Conservation (phyloP, 2,888 invertebrate species). For the Tenodera sinensis region DNA sequence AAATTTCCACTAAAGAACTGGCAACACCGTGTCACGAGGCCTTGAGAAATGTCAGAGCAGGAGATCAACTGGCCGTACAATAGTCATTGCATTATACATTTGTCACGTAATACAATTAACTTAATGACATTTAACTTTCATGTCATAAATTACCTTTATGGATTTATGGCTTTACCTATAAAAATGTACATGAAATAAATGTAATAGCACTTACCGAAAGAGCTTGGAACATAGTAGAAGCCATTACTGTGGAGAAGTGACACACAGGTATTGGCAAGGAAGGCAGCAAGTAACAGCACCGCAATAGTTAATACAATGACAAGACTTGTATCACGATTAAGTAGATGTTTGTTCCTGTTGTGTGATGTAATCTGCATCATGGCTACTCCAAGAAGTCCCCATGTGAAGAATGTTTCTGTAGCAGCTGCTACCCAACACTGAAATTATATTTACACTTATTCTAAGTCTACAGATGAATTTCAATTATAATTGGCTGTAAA, state of each 20-base stretch:
- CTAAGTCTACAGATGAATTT: neutral
- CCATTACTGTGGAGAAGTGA: constrained; percentile 72
- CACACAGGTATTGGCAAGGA: constrained; percentile 78
- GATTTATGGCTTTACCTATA: too few relatives aligned
- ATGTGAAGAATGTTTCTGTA: constrained; percentile 82
- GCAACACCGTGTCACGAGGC: too few relatives aligned
- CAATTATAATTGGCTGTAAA: neutral
- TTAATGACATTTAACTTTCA: too few relatives aligned
- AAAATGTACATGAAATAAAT: too few relatives aligned
- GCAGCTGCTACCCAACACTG: constrained; percentile 87
- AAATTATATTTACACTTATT: constrained; percentile 33
- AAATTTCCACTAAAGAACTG: too few relatives aligned
- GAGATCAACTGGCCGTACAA: too few relatives aligned
- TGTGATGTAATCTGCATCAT: constrained; percentile 77
- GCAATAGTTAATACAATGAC: constrained; percentile 70
- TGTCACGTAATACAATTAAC: too few relatives aligned
- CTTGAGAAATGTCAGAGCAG: too few relatives aligned
- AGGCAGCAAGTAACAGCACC: constrained; percentile 69
- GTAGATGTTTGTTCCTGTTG: constrained; percentile 61
- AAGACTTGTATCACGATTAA: constrained; percentile 58
- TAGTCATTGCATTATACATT: too few relatives aligned
- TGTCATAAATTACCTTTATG: too few relatives aligned
- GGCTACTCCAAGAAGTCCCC: constrained; percentile 79
- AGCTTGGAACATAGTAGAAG: constrained; percentile 74
- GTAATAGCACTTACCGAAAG: constrained; percentile 66